Evolutionary conservation across 2,888 invertebrate species (phyloP).

Genomic region (Habrosyne pyritoides): DNA sequence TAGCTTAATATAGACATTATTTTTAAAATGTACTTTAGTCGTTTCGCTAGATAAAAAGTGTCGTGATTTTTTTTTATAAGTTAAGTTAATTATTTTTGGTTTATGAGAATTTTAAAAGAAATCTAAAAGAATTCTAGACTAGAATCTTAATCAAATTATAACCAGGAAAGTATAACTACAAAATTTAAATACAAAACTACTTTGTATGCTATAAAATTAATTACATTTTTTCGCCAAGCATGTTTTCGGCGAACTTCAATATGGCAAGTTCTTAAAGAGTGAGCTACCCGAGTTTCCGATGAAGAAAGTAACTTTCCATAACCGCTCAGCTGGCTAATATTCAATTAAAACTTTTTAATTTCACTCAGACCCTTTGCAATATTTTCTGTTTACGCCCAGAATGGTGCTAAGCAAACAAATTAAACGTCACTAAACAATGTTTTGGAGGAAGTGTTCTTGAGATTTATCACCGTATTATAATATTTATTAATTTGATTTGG

Average conservation of each 20-base stretch:
- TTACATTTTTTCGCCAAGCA: slow-evolving; percentile 46
- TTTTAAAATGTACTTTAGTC: too few relatives aligned
- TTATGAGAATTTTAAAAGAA: too few relatives aligned
- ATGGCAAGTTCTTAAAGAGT: slow-evolving; percentile 50
- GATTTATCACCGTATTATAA: neutral
- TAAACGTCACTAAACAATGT: slow-evolving; percentile 30
- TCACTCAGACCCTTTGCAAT: slow-evolving; percentile 60
- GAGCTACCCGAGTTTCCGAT: slow-evolving; percentile 36
- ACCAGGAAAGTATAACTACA: neutral
- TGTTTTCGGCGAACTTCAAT: slow-evolving; percentile 52
- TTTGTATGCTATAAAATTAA: slow-evolving; percentile 44
- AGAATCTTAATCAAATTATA: neutral
- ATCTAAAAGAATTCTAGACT: too few relatives aligned
- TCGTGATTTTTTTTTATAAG: too few relatives aligned
- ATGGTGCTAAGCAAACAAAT: slow-evolving; percentile 54
- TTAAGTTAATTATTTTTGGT: too few relatives aligned
- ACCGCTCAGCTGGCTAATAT: slow-evolving; percentile 71
- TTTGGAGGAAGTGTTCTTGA: slow-evolving; percentile 28
- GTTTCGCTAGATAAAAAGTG: too few relatives aligned
- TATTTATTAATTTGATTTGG: neutral
- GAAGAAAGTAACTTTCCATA: slow-evolving; percentile 54
- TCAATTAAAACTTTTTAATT: slow-evolving; percentile 79
- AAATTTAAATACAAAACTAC: slow-evolving; percentile 6
- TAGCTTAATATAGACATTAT: neutral
- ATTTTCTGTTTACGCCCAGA: slow-evolving; percentile 63